Conservation (phyloP, 2,888 invertebrate species). For the Pollenia amentaria region DNA sequence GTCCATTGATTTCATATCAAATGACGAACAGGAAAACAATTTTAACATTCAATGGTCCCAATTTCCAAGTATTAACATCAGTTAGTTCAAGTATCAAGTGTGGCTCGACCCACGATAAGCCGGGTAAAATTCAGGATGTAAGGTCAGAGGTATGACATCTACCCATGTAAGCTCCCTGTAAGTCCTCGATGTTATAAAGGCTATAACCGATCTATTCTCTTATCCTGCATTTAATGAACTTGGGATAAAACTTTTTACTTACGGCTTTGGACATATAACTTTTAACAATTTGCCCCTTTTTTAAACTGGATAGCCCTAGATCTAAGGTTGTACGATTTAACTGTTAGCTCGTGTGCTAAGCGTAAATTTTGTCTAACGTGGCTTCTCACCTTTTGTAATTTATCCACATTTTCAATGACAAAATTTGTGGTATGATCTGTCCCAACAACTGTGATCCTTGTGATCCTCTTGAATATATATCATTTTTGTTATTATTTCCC, state of each 20-base stretch:
- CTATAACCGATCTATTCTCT: not conserved
- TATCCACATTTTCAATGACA: not conserved
- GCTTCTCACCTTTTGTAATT: conserved; percentile 13
- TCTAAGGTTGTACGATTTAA: conserved; percentile 4
- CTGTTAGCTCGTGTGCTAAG: not conserved
- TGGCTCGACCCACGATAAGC: conserved; percentile 4
- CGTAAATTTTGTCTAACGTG: not conserved
- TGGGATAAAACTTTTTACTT: too few species aligned
- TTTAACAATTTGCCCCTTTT: not conserved
- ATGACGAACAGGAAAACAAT: too few species aligned
- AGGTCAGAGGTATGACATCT: not conserved
- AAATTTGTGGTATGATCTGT: too few species aligned
- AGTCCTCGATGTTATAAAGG: not conserved
- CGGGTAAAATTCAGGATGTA: not conserved
- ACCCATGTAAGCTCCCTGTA: not conserved
- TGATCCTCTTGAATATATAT: too few species aligned
- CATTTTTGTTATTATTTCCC: conserved; percentile 42
- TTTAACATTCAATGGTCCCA: too few species aligned
- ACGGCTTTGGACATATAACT: not conserved
- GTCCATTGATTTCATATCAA: too few species aligned
- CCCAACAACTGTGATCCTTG: too few species aligned
- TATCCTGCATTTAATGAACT: conserved; percentile 8
- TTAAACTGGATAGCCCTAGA: not conserved
- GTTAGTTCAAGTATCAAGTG: too few species aligned
- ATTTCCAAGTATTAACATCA: too few species aligned